Percentiles rank a stretch among this genome's conserved stretches.
phyloP scores from a whole-genome alignment of 2,888 invertebrate species.

The Rhimphoctona megacephalus region DNA sequence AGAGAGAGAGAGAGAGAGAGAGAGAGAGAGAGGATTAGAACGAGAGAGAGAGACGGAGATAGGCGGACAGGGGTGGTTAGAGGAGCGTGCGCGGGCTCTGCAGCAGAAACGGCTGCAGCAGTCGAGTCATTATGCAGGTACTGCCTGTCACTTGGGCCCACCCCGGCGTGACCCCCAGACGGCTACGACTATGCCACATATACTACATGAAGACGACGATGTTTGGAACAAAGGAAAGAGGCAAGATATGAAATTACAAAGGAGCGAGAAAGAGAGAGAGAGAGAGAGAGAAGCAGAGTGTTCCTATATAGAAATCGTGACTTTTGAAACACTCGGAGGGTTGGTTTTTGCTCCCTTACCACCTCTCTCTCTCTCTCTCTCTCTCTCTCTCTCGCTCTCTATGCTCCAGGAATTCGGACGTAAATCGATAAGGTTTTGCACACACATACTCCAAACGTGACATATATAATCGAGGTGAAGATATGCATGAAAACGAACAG shows the following conservation, averaged over 20 bases:
- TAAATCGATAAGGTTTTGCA: slow-evolving; percentile 64
- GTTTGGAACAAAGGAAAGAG: slow-evolving; percentile 28
- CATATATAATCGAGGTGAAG: slow-evolving; percentile 28
- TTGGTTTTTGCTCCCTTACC: neutral
- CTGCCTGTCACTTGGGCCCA: slow-evolving; percentile 74
- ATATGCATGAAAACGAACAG: slow-evolving; percentile 24
- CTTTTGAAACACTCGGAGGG: slow-evolving; percentile 61
- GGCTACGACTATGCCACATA: slow-evolving; percentile 33
- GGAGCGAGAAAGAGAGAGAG: neutral
- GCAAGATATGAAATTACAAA: slow-evolving; percentile 4
- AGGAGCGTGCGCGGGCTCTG: slow-evolving; percentile 76
- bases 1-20: slow-evolving; percentile 5
- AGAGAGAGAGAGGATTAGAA: slow-evolving; percentile 19
- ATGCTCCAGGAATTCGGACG: slow-evolving; percentile 64
- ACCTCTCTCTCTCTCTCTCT: neutral
- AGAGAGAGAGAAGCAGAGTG: neutral
- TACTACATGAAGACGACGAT: slow-evolving; percentile 46
- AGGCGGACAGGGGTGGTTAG: slow-evolving; percentile 46
- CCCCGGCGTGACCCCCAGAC: slow-evolving; percentile 60
- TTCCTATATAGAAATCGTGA: slow-evolving; percentile 70
- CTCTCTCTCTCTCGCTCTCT: neutral
- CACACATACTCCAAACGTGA: slow-evolving; percentile 31
- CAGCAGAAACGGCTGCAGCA: slow-evolving; percentile 77
- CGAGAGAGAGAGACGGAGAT: slow-evolving; percentile 4
- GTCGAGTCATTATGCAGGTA: slow-evolving; percentile 81